Conservation (phyloP, 2,888 invertebrate genomes). For the Acanthosepion esculentum region DNA sequence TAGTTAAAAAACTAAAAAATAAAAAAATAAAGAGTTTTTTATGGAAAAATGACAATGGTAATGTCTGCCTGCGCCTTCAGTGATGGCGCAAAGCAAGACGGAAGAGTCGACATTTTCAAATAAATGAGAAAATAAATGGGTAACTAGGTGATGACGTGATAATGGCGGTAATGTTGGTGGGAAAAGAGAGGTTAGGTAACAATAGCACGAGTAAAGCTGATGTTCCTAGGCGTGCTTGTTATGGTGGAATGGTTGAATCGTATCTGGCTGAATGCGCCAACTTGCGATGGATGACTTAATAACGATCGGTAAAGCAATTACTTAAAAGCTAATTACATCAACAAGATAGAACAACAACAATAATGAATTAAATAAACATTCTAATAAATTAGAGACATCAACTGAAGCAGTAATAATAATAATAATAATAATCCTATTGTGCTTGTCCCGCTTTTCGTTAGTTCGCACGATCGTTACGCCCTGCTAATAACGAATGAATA, state of each 20-base stretch:
- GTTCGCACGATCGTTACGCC: too few species aligned
- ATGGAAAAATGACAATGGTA: not conserved
- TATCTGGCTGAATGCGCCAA: not conserved
- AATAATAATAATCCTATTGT: too few species aligned
- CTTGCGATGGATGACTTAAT: not conserved
- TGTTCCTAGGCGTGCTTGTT: not conserved
- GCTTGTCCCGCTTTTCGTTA: too few species aligned
- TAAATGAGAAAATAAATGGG: not conserved
- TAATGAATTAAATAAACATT: not conserved
- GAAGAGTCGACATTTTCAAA: not conserved
- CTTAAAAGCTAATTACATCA: conserved; percentile 17
- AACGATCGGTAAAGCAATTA: not conserved
- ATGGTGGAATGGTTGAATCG: not conserved
- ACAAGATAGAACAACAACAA: not conserved
- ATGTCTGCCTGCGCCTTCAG: not conserved
- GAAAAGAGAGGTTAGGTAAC: not conserved
- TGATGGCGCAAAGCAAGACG: not conserved
- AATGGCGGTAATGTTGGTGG: not conserved
- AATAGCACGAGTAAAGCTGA: not conserved
- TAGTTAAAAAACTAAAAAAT: too few species aligned
- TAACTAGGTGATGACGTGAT: not conserved
- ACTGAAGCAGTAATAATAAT: not conserved
- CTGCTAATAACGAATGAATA: too few species aligned
- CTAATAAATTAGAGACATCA: not conserved
- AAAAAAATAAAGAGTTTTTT: not conserved